Evolutionary conservation across 2,888 invertebrate genomes (phyloP).

Genomic region (Zele albiditarsus): DNA sequence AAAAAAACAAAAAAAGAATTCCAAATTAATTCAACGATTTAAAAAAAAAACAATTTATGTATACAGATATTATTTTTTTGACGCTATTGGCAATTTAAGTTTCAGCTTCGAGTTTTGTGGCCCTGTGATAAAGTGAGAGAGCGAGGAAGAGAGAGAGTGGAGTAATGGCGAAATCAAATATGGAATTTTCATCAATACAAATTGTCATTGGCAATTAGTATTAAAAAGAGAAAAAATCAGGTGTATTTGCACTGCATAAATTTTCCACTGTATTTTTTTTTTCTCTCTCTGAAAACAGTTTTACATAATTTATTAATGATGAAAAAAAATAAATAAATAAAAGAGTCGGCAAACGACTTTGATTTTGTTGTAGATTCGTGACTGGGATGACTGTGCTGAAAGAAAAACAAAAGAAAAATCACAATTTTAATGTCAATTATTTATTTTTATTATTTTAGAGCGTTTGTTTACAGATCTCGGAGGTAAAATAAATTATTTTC

Average conservation of each 20-base stretch:
- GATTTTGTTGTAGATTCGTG: neutral
- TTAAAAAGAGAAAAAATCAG: neutral
- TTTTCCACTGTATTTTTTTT: neutral
- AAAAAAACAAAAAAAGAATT: slow-evolving; percentile 11
- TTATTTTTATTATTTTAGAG: slow-evolving; percentile 39
- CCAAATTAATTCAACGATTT: neutral
- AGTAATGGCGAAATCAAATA: neutral
- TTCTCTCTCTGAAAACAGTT: slow-evolving; percentile 6
- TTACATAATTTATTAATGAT: neutral
- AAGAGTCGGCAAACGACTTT: neutral
- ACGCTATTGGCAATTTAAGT: slow-evolving; percentile 58
- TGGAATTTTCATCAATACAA: neutral
- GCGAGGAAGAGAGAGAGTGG: neutral
- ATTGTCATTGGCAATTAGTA: neutral
- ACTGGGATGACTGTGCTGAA: neutral
- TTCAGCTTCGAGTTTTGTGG: slow-evolving; percentile 60
- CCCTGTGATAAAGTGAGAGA: slow-evolving; percentile 42
- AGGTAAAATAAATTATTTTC: slow-evolving; percentile 48
- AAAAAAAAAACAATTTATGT: slow-evolving; percentile 7
- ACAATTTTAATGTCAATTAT: neutral
- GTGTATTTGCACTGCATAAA: neutral
- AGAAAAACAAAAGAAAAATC: neutral
- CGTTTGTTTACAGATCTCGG: slow-evolving; percentile 59
- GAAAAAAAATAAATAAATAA: no score
- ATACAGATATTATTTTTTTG: slow-evolving; percentile 46